phyloP scores from a whole-genome alignment of 2,113 vertebrate genomes.

The Mesembrinibis cayennensis region DNA sequence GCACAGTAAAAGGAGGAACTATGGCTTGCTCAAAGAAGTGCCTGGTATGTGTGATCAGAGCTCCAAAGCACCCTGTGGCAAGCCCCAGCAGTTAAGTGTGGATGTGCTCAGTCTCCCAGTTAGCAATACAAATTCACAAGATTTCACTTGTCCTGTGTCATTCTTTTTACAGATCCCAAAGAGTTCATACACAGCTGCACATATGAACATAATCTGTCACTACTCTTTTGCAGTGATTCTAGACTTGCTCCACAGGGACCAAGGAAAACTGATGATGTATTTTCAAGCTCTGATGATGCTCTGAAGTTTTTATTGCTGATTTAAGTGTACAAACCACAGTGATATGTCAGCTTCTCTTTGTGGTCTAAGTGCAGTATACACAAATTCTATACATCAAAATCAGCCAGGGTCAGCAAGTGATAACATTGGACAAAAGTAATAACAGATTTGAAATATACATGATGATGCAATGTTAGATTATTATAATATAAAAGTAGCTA shows the following conservation, averaged over 20 bases:
- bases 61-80: background rate
- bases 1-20: background rate
- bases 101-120: background rate
- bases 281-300: background rate
- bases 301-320: background rate
- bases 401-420: background rate
- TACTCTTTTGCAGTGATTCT: background rate
- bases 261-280: background rate
- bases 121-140: background rate
- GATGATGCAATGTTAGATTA: background rate
- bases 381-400: background rate
- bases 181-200: background rate
- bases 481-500: background rate
- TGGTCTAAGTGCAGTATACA: background rate
- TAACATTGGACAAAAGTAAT: background rate
- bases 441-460: background rate
- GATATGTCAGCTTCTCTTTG: background rate
- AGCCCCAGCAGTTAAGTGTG: background rate
- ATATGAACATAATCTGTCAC: background rate
- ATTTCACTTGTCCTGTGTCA: background rate
- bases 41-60: background rate
- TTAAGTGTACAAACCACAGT: background rate
- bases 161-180: background rate
- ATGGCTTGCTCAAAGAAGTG: background rate
- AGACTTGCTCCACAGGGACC: background rate